phyloP scores from a whole-genome alignment of 2,113 vertebrate species.

The Gymnocephalus cernua region DNA sequence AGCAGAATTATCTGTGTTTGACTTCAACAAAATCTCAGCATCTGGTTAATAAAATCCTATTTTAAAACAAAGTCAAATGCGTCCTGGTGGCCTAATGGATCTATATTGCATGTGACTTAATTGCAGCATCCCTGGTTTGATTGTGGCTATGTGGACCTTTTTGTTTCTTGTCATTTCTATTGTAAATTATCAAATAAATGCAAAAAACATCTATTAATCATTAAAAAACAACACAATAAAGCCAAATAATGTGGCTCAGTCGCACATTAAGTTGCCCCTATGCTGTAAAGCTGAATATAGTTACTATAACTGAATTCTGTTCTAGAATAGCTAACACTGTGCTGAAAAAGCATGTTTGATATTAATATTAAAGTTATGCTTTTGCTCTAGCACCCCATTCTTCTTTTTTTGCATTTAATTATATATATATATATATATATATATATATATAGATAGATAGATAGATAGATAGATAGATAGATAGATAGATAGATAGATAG shows the following conservation, averaged over 20 bases:
- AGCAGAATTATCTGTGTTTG: background rate
- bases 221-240: conserved; percentile 1
- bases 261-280: background rate
- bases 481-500: no score
- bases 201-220: background rate
- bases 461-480: no score
- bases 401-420: background rate
- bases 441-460: no score
- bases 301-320: background rate
- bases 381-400: no score
- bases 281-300: conserved; percentile 11
- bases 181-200: background rate
- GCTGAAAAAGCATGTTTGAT: no score
- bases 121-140: background rate
- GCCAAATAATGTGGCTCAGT: background rate
- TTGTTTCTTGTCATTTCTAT: background rate
- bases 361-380: no score
- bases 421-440: no score
- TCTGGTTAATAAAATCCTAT: conserved; percentile 9
- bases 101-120: background rate
- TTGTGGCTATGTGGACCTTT: background rate
- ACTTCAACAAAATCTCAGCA: background rate
- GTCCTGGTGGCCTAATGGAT: background rate
- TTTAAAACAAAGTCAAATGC: background rate
- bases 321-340: no score